Base-by-base conservation (phyloP, 2,113 vertebrate species). In the Corythaeola cristata region DNA sequence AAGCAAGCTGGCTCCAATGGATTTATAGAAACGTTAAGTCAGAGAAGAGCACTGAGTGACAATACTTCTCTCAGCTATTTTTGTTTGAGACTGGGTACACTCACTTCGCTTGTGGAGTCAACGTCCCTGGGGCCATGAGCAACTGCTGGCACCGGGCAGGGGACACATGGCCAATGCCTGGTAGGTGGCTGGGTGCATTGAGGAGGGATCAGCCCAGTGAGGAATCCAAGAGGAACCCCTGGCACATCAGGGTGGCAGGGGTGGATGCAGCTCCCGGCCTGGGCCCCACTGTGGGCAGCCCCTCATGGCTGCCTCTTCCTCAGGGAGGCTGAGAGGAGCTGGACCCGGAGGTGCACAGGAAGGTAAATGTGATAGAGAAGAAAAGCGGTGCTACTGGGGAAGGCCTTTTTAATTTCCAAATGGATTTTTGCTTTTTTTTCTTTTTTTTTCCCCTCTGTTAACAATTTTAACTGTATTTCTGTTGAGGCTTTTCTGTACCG, bases 91-190 rank as follows among this genome's bases (percentile, higher is more conserved):
- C 30, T 44, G 22, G 28, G 27, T 41, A 13, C 0, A 3, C 19
- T 55, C 30, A 17, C 30, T 32, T 28, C 1, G 3, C 28, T 28
- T 1, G 0, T 27, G 44, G 33, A 50, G 20, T 19, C 12, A 16
- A 9, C 16, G 27, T 24, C 10, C 32, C 8, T 26, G 56, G 15
- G 9, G 5, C 24, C 44, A 5, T 6, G 12, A 59, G 19, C 16
- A 39, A 28, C 12, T 0, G 1, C 52, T 39, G 28, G 50, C 6
- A 56, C 49, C 47, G 53, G 33, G 24, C 15, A 18, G 37, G 32
- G 33, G 10, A 45, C 15, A 11, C 0, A 1, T 22, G 0, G 0
- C 13, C 50, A 21, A 4, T 28, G 33, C 10, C 39, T 1, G 0
- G 8, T 0, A 0, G 22, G 22, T 3, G 2, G 7, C 19, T 45